Base-by-base conservation (phyloP, 1,140 invertebrate genomes). In the Drosophila novamexicana region DNA sequence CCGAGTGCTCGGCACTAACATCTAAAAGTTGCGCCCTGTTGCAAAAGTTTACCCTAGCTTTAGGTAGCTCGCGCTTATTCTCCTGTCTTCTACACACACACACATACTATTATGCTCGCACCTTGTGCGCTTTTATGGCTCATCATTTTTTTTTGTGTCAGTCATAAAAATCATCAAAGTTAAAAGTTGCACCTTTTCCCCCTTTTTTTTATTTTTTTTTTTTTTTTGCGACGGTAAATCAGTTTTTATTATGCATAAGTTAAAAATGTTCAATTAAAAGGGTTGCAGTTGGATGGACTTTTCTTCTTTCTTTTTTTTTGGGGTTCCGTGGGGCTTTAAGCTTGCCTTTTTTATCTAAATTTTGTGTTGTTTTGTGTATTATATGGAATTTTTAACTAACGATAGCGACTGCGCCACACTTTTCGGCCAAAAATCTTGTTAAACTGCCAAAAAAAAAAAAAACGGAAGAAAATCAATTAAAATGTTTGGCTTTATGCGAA, bases 221-320 rank as follows among this genome's bases (percentile, higher is more conserved):
- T 29, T 37, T 10, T 18, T 14, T 45, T 8, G 58, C 61, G 18
- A 53, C 72, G 79, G 68, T 86, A 82, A 86, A 86, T 86, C 82
- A 74, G 82, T 79, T 86, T 88, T 88, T 86, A 86, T 88, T 82
- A 77, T 86, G 83, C 82, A 86, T 86, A 86, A 86, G 88, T 86
- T 86, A 88, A 86, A 88, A 86, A 88, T 79, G 68, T 79, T 71
- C 76, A 86, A 86, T 86, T 86, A 86, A 86, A 83, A 84, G 59
- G 56, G 64, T 68, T 68, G 57, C 57, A 18, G 9, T 9, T 16
- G 14, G 14, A 6, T 42, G 1, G 4, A 29, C 4, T n/a, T n/a
- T 6, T 10, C n/a, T 42, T 6, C n/a, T 42, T 42, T 14, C 6
- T 10, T 22, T 42, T 42, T 10, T 18, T 18, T 14, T 14, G 14